Percentiles rank a stretch among this genome's conserved stretches.
phyloP scores from a whole-genome alignment of 2,113 vertebrate genomes.

The Cyanoderma ruficeps region DNA sequence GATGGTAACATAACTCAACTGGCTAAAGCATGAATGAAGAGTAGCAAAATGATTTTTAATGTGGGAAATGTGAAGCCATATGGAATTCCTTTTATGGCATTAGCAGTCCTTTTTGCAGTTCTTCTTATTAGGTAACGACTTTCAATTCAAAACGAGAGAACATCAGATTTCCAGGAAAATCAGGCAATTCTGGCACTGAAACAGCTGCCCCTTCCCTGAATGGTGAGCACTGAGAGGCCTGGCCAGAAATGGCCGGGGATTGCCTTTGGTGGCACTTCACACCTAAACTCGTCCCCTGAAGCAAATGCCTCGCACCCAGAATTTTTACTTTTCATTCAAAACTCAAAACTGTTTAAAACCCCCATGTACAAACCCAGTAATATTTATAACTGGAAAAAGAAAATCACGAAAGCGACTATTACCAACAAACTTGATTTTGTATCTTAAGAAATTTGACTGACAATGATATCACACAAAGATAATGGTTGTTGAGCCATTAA shows the following conservation, averaged over 20 bases:
- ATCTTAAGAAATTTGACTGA: background rate
- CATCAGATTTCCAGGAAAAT: background rate
- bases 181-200: background rate
- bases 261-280: background rate
- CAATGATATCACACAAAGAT: background rate
- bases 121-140: background rate
- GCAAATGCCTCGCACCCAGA: background rate
- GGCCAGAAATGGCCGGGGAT: background rate
- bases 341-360: background rate
- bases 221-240: background rate
- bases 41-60: background rate
- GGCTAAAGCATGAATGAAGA: background rate
- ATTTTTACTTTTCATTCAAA: background rate
- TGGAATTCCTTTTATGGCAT: background rate
- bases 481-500: background rate
- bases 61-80: background rate
- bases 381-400: background rate
- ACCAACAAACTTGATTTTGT: background rate
- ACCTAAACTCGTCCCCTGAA: background rate
- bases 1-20: background rate
- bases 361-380: background rate
- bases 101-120: background rate
- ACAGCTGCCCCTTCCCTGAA: background rate
- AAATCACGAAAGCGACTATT: background rate
- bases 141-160: background rate